Base-by-base conservation (phyloP, 2,797 vertebrate genomes). In the Pelodytes ibericus region DNA sequence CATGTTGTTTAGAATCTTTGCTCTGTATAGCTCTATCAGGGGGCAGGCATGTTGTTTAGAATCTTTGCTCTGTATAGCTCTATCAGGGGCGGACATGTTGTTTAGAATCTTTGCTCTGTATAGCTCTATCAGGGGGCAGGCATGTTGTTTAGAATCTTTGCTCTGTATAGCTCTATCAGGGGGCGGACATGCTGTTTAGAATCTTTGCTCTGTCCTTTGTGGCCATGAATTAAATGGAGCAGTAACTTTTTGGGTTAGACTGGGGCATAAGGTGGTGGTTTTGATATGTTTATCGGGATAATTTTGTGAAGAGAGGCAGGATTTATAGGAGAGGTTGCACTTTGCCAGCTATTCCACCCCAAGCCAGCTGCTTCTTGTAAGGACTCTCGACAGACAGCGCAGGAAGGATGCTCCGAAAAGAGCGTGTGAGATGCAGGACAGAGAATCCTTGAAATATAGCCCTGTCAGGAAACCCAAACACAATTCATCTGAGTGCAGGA, bases 401-500 rank as follows among this genome's bases (percentile, higher is more conserved):
- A 11, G 31, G 9, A 18, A 25, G 10, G 26, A 47, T 44, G 49
- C 24, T n/a, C 15, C 16, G 31, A 18, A 16, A 31, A 60, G 49
- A 16, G 33, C 53, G n/a, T 41, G 44, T 33, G 15, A 49, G 44
- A 44, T 44, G 25, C 53, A 15, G 57, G 1, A 8, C 51, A 47
- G 68, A 9, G 61, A 29, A 51, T 31, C 36, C 49, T 26, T 71
- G 33, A 77, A 20, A 20, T 77, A 77, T 71, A 4, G 51, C 18
- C 31, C 67, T 77, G 66, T 71, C 66, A 44, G 31, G 11, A 22
- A 25, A 47, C 18, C 7, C 74, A 77, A 64, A 71, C 49, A 26
- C 7, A 31, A 57, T 6, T 33, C 44, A 33, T 58, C 24, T 27
- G 29, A 22, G 15, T 47, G 10, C 20, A 64, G 22, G 31, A 57